Evolutionary conservation across 2,888 invertebrate species (phyloP).

Genomic region (Sepioteuthis lessoniana): DNA sequence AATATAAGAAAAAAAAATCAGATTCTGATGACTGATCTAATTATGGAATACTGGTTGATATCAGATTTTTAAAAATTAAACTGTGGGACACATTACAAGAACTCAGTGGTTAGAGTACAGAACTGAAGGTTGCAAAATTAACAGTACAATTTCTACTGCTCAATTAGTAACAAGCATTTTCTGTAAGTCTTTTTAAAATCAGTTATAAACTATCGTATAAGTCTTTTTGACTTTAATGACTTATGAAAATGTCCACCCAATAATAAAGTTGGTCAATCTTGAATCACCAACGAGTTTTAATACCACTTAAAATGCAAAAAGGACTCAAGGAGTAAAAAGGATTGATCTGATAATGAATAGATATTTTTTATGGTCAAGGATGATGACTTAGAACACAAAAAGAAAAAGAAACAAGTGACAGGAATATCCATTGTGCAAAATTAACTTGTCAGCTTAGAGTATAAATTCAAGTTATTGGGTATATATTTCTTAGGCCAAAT

Average conservation of each 20-base stretch:
- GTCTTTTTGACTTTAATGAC: too few species aligned
- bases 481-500: too few species aligned
- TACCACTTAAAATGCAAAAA: neutral
- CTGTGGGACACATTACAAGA: neutral
- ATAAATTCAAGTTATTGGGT: too few species aligned
- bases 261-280: too few species aligned
- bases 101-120: neutral
- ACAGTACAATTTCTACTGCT: neutral
- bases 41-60: neutral
- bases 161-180: neutral
- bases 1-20: neutral
- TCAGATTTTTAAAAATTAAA: neutral
- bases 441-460: neutral
- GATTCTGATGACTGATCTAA: neutral
- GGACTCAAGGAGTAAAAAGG: neutral
- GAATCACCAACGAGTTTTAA: too few species aligned
- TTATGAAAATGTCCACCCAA: too few species aligned
- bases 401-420: neutral
- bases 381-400: neutral
- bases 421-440: neutral
- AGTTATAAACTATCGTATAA: too few species aligned
- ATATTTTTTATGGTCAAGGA: neutral
- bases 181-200: too few species aligned
- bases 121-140: neutral
- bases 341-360: neutral